These are phyloP conservation scores for Pollenia griseotomentosa DNA, from an alignment of 2,888 invertebrate genomes.

Conservation along the genomic window DNA sequence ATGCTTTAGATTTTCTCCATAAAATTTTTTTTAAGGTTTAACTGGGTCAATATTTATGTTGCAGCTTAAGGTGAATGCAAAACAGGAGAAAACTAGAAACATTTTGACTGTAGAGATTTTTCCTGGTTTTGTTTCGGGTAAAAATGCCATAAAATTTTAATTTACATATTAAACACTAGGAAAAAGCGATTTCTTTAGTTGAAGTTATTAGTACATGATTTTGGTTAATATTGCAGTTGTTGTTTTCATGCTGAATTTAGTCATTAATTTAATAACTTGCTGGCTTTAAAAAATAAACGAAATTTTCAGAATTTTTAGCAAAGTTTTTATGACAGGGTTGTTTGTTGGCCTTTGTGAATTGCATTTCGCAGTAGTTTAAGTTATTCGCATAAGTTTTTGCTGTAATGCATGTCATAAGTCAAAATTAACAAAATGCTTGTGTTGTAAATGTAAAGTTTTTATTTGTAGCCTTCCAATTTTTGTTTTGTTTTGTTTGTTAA, in stretches of 20 bases:
- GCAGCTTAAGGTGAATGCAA: neutral
- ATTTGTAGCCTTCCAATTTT: neutral
- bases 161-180: neutral
- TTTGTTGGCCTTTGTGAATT: slow-evolving; percentile 29
- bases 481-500: slow-evolving; percentile 7
- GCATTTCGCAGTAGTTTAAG: neutral
- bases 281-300: neutral
- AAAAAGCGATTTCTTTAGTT: neutral
- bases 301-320: slow-evolving; percentile 14
- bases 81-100: neutral
- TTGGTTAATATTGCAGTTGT: too few relatives aligned
- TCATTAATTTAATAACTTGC: neutral
- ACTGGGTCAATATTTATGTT: slow-evolving; percentile 48
- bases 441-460: slow-evolving; percentile 31
- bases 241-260: neutral
- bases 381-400: slow-evolving; percentile 4
- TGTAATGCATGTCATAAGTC: slow-evolving; percentile 24
- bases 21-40: neutral
- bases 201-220: neutral
- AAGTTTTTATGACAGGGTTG: neutral
- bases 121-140: neutral
- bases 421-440: slow-evolving; percentile 42
- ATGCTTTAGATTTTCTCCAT: neutral
- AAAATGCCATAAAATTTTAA: slow-evolving; percentile 5
- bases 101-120: neutral